Evolutionary conservation across 2,113 vertebrate species (phyloP), one percentile per base, ranked within the genome.

Genomic region (Cisticola juncidis): DNA sequence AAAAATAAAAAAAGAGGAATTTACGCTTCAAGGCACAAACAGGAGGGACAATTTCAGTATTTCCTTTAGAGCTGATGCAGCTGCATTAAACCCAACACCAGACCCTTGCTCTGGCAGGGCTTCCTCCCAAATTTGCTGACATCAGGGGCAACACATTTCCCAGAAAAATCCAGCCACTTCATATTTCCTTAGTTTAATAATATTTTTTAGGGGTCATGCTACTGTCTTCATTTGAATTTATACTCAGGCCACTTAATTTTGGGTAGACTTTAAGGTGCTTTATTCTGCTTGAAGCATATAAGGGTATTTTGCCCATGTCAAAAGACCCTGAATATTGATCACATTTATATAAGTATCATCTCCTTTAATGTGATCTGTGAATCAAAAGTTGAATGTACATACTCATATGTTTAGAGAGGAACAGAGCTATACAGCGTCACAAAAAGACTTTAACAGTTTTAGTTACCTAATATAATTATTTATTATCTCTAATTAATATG

Each of bases 401-500:
- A 35, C 50, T 50, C 58, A 38, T 15, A 47, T 69, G 70, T 65
- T 88, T 65, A 80, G 57, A 92, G 24, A 89, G 51, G 56, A 61
- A 61, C 48, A 85, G 80, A 88, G 44, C 69, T 76, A 60, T 62
- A 69, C 33, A 45, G 53, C 19, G 6, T 87, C 77, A 94, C 73
- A 71, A 81, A 94, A 88, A 86, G 72, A 92, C 85, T 96, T 95
- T 83, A 95, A 96, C 83, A 96, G 95, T 97, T 97, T 98, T 92
- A 73, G 92, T 97, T 97, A 96, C 96, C 91, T 97, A 97, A 97
- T 97, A 96, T 96, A 97, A 98, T 98, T 98, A 97, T 97, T 98
- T 98, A 98, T 96, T 97, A 97, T 96, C 97, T 96, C 95, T 98
- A 98, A 98, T 98, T 98, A 98, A 98, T 97, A 98, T 98, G 97